Evolutionary conservation across 1,140 invertebrate genomes (phyloP).

Genomic region (Penaeus vannamei): DNA sequence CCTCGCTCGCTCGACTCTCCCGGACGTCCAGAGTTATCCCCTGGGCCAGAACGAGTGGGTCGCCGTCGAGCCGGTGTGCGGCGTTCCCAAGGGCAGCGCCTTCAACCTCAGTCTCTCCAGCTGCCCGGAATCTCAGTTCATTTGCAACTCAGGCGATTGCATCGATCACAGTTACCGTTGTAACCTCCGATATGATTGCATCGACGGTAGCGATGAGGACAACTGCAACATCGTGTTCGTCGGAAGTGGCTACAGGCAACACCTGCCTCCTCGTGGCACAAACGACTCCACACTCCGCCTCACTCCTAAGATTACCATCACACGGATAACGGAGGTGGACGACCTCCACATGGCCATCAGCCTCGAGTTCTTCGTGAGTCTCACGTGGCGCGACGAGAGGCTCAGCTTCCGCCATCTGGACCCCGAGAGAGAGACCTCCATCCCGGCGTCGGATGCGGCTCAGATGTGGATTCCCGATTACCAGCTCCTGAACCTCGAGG

Average conservation of each 20-base stretch:
- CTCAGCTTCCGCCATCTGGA: slow-evolving; percentile 29
- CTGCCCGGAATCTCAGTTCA: slow-evolving; percentile 68
- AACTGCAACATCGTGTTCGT: slow-evolving; percentile 68
- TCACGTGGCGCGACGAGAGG: not conserved
- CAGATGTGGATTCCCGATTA: slow-evolving; percentile 18
- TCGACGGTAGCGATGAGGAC: slow-evolving; percentile 73
- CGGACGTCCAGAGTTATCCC: not conserved
- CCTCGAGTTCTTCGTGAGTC: not conserved
- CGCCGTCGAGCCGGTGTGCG: slow-evolving; percentile 10
- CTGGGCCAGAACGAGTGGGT: not conserved
- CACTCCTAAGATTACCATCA: slow-evolving; percentile 13
- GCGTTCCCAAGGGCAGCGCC: not conserved
- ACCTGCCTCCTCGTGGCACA: not conserved
- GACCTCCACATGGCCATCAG: not conserved
- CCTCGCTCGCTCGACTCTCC: not conserved
- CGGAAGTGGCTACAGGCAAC: not conserved
- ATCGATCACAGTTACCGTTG: slow-evolving; percentile 71
- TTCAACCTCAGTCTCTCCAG: slow-evolving; percentile 31
- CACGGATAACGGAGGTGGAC: slow-evolving; percentile 18
- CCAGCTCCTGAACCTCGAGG: not conserved
- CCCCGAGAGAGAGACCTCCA: not conserved
- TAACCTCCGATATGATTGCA: slow-evolving; percentile 72
- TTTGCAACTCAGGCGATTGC: slow-evolving; percentile 71
- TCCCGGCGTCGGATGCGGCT: not conserved
- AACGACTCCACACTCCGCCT: slow-evolving; percentile 31